A percentile compares a stretch with the other conserved stretches of the same genome.
These are phyloP conservation scores for Dendropsophus ebraccatus DNA, from an alignment of 2,113 vertebrate species.

Conservation along the genomic window DNA sequence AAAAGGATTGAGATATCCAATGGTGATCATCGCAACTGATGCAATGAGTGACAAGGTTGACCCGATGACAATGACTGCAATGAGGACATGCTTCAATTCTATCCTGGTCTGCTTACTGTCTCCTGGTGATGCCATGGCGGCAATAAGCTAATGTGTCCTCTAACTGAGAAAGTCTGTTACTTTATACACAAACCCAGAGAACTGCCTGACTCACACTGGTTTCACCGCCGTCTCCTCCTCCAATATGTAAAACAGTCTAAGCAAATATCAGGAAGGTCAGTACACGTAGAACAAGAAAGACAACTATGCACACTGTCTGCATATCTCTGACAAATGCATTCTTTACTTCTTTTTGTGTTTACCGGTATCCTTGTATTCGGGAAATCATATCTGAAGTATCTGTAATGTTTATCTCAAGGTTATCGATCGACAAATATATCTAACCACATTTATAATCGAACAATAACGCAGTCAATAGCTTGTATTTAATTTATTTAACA, in stretches of 20 bases:
- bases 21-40: conserved; percentile 34
- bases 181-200: conserved; percentile 17
- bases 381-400: not conserved
- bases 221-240: conserved; percentile 40
- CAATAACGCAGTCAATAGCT: not conserved
- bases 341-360: not conserved
- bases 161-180: conserved; percentile 23
- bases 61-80: not conserved
- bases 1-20: conserved; percentile 45
- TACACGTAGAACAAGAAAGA: conserved; percentile 46
- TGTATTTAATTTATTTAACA: not conserved
- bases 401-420: not conserved
- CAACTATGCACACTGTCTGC: not conserved
- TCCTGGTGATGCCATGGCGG: not conserved
- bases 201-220: not conserved
- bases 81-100: conserved; percentile 4
- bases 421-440: not conserved
- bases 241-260: conserved; percentile 36
- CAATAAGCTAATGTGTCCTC: not conserved
- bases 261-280: conserved; percentile 15
- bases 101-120: not conserved
- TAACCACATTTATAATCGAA: not conserved
- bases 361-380: not conserved
- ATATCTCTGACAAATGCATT: conserved; percentile 7
- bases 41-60: not conserved